These are phyloP conservation scores for Zele albiditarsus DNA, from an alignment of 2,888 invertebrate species.

Conservation along the genomic window DNA sequence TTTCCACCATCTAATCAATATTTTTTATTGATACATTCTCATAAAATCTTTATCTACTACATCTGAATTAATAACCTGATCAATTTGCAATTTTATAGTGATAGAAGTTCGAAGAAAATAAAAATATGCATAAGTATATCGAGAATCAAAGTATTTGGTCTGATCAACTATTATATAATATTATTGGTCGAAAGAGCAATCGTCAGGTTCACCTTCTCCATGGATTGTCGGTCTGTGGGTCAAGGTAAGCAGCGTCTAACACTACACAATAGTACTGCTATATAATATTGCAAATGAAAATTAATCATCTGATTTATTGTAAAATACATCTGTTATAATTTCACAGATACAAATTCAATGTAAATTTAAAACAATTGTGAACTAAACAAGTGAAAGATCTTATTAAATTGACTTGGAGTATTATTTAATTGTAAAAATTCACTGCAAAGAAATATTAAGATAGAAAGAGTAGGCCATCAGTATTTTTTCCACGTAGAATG, in stretches of 20 bases:
- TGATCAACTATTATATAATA: slow-evolving; percentile 43
- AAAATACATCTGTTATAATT: background rate
- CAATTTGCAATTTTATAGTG: slow-evolving; percentile 15
- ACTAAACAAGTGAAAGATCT: background rate
- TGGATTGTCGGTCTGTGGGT: slow-evolving; percentile 63
- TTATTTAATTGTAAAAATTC: background rate
- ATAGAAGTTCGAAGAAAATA: slow-evolving; percentile 25
- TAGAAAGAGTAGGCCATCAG: background rate
- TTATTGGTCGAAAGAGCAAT: slow-evolving; percentile 39
- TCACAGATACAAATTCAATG: background rate
- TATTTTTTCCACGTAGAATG: background rate
- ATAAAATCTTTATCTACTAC: background rate
- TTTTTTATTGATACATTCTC: background rate
- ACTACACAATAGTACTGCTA: background rate
- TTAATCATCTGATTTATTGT: background rate
- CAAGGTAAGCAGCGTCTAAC: slow-evolving; percentile 62
- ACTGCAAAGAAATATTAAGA: background rate
- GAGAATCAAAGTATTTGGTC: slow-evolving; percentile 21
- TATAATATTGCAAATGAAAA: background rate
- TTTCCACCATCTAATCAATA: background rate
- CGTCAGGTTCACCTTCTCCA: slow-evolving; percentile 50
- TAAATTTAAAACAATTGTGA: background rate
- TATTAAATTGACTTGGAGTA: background rate
- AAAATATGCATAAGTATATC: slow-evolving; percentile 24
- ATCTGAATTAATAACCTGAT: too few relatives aligned